These are phyloP conservation scores for Apodemia hepburni DNA, from an alignment of 2,888 invertebrate genomes.

Conservation along the genomic window DNA sequence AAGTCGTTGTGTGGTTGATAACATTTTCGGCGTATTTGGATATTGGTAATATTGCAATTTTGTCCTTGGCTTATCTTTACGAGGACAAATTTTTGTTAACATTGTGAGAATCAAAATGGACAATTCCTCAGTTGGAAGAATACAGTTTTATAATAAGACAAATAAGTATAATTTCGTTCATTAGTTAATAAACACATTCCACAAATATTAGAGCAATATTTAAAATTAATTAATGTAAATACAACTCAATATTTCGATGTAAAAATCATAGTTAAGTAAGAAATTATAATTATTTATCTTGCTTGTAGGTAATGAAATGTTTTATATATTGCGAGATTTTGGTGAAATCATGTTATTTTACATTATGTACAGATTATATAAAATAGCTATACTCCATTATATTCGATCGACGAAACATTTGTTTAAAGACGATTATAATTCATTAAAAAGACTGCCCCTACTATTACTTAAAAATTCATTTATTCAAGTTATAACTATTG, in stretches of 20 bases:
- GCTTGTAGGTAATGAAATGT: conserved; percentile 9
- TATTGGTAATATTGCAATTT: conserved; percentile 57
- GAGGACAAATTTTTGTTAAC: neutral
- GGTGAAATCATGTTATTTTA: conserved; percentile 3
- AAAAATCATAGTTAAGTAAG: conserved; percentile 8
- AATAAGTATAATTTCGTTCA: conserved; percentile 11
- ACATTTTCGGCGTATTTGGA: conserved; percentile 38
- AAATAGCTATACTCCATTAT: conserved; percentile 7
- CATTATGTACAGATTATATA: conserved; percentile 10
- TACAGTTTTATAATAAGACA: neutral
- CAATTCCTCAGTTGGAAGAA: neutral
- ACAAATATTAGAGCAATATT: conserved; percentile 8
- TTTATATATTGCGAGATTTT: conserved; percentile 7
- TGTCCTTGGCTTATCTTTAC: conserved; percentile 36
- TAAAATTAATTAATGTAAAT: conserved; percentile 11
- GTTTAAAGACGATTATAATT: conserved; percentile 1
- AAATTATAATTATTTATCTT: conserved; percentile 12
- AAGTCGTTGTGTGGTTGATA: conserved; percentile 73
- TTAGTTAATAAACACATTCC: conserved; percentile 10
- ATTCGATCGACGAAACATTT: neutral
- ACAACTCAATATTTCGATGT: conserved; percentile 5
- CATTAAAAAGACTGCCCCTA: conserved; percentile 11
- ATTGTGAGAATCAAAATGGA: conserved; percentile 1
- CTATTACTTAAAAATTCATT: neutral
- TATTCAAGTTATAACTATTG: neutral